Base-by-base conservation (phyloP, 1,140 invertebrate species). In the Vanessa tameamea region DNA sequence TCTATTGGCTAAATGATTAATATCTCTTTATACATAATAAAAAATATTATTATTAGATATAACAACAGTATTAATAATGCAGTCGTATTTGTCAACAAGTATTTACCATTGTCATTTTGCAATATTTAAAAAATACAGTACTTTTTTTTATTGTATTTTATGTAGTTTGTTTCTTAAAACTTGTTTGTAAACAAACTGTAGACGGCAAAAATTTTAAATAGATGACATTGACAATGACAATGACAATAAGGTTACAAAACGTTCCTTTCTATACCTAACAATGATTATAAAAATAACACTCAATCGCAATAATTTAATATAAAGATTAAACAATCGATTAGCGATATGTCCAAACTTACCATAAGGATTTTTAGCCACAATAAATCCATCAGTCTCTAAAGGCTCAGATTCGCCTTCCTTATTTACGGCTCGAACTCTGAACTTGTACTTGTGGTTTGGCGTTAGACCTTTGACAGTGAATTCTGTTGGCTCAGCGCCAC, bases 341-440 rank as follows among this genome's bases (percentile, higher is more conserved):
- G 7, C 6, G 37, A 43, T 43, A 43, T 5, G 1, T 51, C 20
- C 12, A 23, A 70, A 78, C 78, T 94, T 90, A 97, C 97, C 97
- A 85, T 99, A 99, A 67, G 99, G 99, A 95, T 99, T 99, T 88
- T 98, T 99, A 43, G 98, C 98, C 47, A 96, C 77, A 79, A 98
- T 98, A 6, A 96, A 93, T 80, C 98, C 97, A 13, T 96, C 96
- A 37, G 98, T 98, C 89, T 98, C 97, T 57, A 99, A 92, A 31
- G 99, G 98, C 81, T 99, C 98, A 0, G 98, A 99, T 93, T 98
- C 97, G 2, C 99, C 99, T 93, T 99, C 99, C 87, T 99, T 99
- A 91, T 99, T 99, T 47, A 99, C 97, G 47, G 99, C 99, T 82
- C 98, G 98, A 0, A 99, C 99, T 59, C 99, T 95, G 94, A 99